Base-by-base conservation (phyloP, 2,888 invertebrate species). In the Gnatocerus cornutus region DNA sequence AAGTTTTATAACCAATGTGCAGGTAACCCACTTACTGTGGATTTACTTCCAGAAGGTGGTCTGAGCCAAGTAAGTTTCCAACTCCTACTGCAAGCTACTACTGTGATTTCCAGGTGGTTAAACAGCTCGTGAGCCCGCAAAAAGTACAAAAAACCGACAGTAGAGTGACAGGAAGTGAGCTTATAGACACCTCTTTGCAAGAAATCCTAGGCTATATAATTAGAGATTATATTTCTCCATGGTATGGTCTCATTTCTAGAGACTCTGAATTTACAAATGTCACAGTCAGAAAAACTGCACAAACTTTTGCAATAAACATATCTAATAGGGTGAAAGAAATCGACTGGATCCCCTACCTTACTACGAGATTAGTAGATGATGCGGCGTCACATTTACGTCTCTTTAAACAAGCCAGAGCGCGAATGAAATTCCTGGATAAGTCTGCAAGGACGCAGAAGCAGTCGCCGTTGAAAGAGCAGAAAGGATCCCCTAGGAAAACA, bases 311-410 rank as follows among this genome's bases (percentile, higher is more conserved):
- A 55, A 89, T 92, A 62, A 89, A 90, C 82, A 88, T 93, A 81
- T 90, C 93, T 66, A 91, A 90, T 82, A 90, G 89, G 76, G 85
- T 94, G 48, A 95, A 95, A 87, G 91, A 93, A 81, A 92, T 96
- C 9, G 95, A 97, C 84, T 96, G 97, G 95, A 92, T 95, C 77
- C 92, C 94, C 37, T 93, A 94, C 78, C 88, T 97, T 69, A 96
- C 97, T 13, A 94, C 94, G 30, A 89, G 91, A 72, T 88, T 97
- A 69, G 95, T 97, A 0, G 97, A 97, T 84, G 96, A 97, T 85
- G 90, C 95, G 73, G 96, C 96, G 0, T 92, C 93, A 21, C 97
- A 97, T 86, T 89, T 97, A 74, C 89, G 95, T 73, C 86, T 97
- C 14, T 97, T 93, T 82, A 90, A 96, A 76, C 92, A 94, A 81